Base-by-base conservation (phyloP, 37 sponge, comb jelly and placozoan genomes). In the Eunapius fragilis region DNA sequence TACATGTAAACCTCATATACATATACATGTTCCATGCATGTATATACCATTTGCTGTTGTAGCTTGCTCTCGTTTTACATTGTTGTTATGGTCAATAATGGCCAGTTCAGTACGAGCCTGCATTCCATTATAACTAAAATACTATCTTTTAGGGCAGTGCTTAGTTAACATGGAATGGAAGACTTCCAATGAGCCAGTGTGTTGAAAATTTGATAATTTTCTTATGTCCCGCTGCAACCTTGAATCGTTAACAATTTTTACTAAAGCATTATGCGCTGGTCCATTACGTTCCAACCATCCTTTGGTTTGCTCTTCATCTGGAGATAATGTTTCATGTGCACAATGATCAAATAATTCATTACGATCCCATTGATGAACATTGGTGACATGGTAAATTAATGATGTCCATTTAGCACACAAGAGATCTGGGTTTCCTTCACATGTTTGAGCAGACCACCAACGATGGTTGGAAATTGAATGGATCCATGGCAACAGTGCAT, bases 91-190 rank as follows among this genome's bases (percentile, higher is more conserved):
- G 28, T 82, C 82, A 41, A 71, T 36, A 72, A 82, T 70, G 71
- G 82, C 82, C 36, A 37, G 49, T 41, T 71, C 31, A 13, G 72
- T 82, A 36, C 73, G 32, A 28, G 49, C 49, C 70, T n/a, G 37
- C 82, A 82, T 82, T 70, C 38, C 82, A 71, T 38, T 81, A 36
- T 69, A 68, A 81, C 81, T 82, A 70, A 82, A 82, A 33, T 82
- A 73, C 82, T 82, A 73, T 27, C 82, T 68, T 82, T 82, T 82
- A 32, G 82, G 82, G 70, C 82, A 82, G 72, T 82, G 72, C 72
- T 82, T 71, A n/a, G 36, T 70, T 38, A 82, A 26, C 82, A 82
- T 47, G 71, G 82, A 70, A 70, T 82, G 71, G 82, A 70, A 71
- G 27, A 82, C 71, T 37, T 82, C 82, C 72, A 82, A 72, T 72